phyloP scores from a whole-genome alignment of 2,113 vertebrate species.

The Ochotona princeps region DNA sequence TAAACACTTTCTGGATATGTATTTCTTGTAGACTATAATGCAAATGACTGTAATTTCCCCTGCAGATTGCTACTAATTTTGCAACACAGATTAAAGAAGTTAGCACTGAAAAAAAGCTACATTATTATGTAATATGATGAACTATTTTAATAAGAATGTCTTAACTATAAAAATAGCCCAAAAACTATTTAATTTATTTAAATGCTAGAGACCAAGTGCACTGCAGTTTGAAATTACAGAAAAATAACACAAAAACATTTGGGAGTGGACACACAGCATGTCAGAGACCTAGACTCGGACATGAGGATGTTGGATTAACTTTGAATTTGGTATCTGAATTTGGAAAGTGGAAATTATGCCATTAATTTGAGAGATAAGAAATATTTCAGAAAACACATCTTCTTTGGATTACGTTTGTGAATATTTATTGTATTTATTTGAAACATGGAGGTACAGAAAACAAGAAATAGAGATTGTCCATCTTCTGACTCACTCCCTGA shows the following conservation, averaged over 20 bases:
- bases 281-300: not conserved
- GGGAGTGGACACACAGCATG: fast-evolving
- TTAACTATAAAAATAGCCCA: not conserved
- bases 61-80: not conserved
- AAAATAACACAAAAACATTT: not conserved
- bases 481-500: too few species aligned
- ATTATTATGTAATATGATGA: not conserved
- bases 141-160: slow-evolving; percentile 7
- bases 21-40: not conserved
- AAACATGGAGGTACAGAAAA: too few species aligned
- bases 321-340: not conserved
- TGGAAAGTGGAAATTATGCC: not conserved
- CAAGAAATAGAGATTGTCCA: too few species aligned
- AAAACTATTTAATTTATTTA: not conserved
- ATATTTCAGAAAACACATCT: not conserved
- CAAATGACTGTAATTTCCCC: not conserved
- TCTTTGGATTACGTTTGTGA: too few species aligned
- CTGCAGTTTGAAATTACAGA: not conserved
- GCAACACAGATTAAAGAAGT: not conserved
- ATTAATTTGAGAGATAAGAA: not conserved
- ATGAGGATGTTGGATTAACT: not conserved
- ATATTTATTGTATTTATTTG: too few species aligned
- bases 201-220: not conserved
- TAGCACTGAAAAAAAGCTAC: not conserved
- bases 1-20: not conserved